These are phyloP conservation scores for Argyrosomus regius DNA, from an alignment of 2,797 vertebrate species.

Conservation along the genomic window DNA sequence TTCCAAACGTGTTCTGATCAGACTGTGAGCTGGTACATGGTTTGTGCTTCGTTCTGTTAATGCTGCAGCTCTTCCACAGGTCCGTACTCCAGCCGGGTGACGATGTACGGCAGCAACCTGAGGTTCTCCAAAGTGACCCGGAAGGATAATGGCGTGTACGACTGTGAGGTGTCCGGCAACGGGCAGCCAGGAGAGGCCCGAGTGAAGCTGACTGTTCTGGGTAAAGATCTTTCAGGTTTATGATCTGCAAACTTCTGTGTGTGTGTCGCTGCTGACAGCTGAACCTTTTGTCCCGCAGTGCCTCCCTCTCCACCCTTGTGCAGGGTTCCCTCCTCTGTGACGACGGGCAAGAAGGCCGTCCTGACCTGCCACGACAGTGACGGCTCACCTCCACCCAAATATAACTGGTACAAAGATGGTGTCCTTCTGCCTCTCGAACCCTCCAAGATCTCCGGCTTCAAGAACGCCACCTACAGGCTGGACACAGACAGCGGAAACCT, in stretches of 20 bases:
- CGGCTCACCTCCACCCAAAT: conserved; percentile 85
- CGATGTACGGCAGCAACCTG: conserved; percentile 65
- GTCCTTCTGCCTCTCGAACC: conserved; percentile 83
- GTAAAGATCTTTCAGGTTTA: conserved; percentile 69
- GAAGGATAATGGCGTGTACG: conserved; percentile 86
- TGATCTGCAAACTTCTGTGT: neutral
- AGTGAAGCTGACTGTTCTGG: conserved; percentile 86
- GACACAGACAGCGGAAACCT: conserved; percentile 81
- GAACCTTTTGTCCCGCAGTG: conserved; percentile 78
- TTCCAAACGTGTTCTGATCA: neutral
- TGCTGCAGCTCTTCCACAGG: conserved; percentile 72
- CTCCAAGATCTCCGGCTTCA: conserved; percentile 80
- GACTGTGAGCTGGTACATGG: too few species aligned
- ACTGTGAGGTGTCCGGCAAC: conserved; percentile 86
- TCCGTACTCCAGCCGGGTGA: conserved; percentile 76
- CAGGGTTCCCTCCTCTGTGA: conserved; percentile 84
- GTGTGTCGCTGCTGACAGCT: conserved; percentile 6
- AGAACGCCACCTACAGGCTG: conserved; percentile 88
- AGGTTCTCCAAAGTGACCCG: conserved; percentile 83
- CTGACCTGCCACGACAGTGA: conserved; percentile 85
- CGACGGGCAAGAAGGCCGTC: conserved; percentile 73
- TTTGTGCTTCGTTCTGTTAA: neutral
- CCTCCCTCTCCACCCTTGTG: conserved; percentile 85
- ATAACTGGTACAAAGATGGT: conserved; percentile 87
- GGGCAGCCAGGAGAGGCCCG: conserved; percentile 65